These are phyloP conservation scores for Enteromius argenteus DNA, from an alignment of 2,797 vertebrate species.

Conservation along the genomic window DNA sequence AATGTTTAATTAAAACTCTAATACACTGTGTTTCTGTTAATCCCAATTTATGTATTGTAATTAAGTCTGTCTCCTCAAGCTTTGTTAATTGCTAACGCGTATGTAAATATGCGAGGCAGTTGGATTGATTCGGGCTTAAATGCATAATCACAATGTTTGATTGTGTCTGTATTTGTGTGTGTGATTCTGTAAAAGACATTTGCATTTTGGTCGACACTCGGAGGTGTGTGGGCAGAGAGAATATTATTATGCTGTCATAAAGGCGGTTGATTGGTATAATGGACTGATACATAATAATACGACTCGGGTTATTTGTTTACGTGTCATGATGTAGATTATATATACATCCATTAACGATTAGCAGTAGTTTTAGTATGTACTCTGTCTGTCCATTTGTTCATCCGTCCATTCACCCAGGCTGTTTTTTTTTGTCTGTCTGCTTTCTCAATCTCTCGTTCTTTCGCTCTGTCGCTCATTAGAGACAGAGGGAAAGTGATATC, in stretches of 20 bases:
- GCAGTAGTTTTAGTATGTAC: conserved; percentile 8
- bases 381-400: conserved; percentile 19
- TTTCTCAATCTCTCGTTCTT: conserved; percentile 57
- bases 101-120: conserved; percentile 52
- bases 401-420: conserved; percentile 17
- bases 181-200: conserved; percentile 22
- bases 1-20: conserved; percentile 71
- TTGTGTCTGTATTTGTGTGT: conserved; percentile 17
- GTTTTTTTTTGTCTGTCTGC: conserved; percentile 63
- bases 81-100: conserved; percentile 67
- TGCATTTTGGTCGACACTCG: conserved; percentile 27
- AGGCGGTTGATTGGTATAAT: conserved; percentile 36
- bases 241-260: conserved; percentile 37
- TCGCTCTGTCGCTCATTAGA: conserved; percentile 71
- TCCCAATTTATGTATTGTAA: conserved; percentile 72
- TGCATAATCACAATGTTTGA: conserved; percentile 54
- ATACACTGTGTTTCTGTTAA: conserved; percentile 69
- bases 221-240: conserved; percentile 37
- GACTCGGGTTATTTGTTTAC: conserved; percentile 24
- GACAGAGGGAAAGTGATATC: conserved; percentile 80
- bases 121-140: conserved; percentile 54
- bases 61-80: conserved; percentile 70
- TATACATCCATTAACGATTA: conserved; percentile 37
- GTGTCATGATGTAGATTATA: conserved; percentile 28
- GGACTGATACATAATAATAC: conserved; percentile 30